These are phyloP conservation scores for Tortrix viridana DNA, from an alignment of 2,888 invertebrate genomes.

Conservation along the genomic window DNA sequence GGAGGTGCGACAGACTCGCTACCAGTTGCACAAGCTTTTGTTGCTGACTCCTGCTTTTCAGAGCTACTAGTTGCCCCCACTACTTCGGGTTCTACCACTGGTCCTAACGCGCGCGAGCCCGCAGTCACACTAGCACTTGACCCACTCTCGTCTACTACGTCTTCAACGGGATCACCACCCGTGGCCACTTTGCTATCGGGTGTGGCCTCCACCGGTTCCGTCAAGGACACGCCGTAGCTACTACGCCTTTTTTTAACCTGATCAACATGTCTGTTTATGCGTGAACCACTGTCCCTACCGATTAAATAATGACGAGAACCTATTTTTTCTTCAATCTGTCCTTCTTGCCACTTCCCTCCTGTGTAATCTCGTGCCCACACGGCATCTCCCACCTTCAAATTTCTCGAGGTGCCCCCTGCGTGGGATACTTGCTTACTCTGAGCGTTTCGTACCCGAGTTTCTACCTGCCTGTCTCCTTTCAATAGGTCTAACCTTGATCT, in stretches of 20 bases:
- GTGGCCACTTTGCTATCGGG: background rate
- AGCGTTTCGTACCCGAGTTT: background rate
- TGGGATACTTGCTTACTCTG: slow-evolving; percentile 12
- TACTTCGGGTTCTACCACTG: background rate
- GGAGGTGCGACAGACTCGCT: background rate
- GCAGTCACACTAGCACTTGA: background rate
- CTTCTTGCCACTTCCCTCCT: slow-evolving; percentile 24
- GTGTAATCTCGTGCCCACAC: slow-evolving; percentile 27
- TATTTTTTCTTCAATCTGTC: slow-evolving; percentile 20
- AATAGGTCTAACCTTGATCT: slow-evolving; percentile 32
- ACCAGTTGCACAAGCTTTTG: background rate
- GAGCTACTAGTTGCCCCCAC: background rate
- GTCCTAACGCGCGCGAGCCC: background rate
- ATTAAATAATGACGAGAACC: slow-evolving; percentile 25
- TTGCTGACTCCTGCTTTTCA: background rate
- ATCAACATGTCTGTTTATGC: slow-evolving; percentile 24
- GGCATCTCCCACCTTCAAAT: slow-evolving; percentile 13
- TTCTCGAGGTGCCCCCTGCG: slow-evolving; percentile 18
- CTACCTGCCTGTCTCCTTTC: slow-evolving; percentile 5
- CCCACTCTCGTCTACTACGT: background rate
- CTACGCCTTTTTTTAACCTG: slow-evolving; percentile 13
- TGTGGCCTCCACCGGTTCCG: background rate
- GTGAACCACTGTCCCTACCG: slow-evolving; percentile 26
- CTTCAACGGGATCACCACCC: background rate
- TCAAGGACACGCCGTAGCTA: background rate